Percentiles rank a stretch among this genome's conserved stretches.
These are phyloP conservation scores for Vulpes lagopus DNA, from an alignment of 2,113 vertebrate species.

Conservation along the genomic window DNA sequence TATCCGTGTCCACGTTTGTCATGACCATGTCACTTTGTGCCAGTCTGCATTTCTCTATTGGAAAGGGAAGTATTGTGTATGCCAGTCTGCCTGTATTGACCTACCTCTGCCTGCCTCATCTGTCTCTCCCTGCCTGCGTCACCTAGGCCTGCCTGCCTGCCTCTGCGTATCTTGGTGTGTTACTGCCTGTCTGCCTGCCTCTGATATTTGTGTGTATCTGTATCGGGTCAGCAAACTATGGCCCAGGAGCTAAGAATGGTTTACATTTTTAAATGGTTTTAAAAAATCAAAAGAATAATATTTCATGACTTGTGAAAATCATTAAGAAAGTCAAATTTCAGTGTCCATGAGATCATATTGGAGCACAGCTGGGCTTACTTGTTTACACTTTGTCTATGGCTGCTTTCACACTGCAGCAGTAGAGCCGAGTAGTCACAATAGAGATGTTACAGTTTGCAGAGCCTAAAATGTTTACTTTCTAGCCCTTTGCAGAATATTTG, in stretches of 20 bases:
- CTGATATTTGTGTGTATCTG: not conserved
- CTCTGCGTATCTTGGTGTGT: not conserved
- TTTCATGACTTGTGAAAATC: slow-evolving; percentile 49
- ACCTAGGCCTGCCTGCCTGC: not conserved
- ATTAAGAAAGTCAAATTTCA: slow-evolving; percentile 32
- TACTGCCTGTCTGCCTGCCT: not conserved
- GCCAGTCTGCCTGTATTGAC: not conserved
- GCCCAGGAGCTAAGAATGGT: slow-evolving; percentile 9
- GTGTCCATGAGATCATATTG: not conserved
- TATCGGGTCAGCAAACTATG: not conserved
- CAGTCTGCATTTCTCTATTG: not conserved
- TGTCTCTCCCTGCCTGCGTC: not conserved
- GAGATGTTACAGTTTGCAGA: not conserved
- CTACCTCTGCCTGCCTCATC: not conserved
- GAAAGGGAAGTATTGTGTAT: not conserved
- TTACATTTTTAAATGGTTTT: slow-evolving; percentile 54
- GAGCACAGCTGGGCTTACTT: slow-evolving; percentile 46
- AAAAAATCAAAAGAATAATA: slow-evolving; percentile 14
- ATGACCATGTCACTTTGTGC: not conserved
- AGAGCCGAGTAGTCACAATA: slow-evolving; percentile 10
- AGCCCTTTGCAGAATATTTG: not conserved
- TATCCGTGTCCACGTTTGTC: not conserved
- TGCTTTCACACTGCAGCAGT: slow-evolving; percentile 1
- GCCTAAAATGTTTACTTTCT: not conserved
- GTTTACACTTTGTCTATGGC: not conserved